Base-by-base conservation (phyloP, 2,113 vertebrate genomes). In the Anser brachyrhynchus region DNA sequence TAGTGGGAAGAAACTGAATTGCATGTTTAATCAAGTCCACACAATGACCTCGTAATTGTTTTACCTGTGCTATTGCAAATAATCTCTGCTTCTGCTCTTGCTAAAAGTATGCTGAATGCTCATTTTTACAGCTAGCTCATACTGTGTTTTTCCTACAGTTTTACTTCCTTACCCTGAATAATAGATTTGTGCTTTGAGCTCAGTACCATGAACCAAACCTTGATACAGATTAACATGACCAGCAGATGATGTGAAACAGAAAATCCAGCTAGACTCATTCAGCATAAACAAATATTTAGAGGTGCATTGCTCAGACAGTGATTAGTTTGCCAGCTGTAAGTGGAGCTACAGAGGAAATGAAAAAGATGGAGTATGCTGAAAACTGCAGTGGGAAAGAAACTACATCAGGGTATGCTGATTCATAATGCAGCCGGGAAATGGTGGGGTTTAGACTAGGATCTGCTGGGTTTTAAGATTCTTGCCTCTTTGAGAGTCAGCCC, bases 271-370 rank as follows among this genome's bases (percentile, higher is more conserved):
- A 80, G 72, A 61, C 44, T 66, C 33, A 43, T 57, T 81, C 80
- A 80, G 57, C 83, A 95, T 23, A 87, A 93, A 92, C 76, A 89
- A 79, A 25, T 92, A 86, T 90, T 92, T 87, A 33, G 76, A 92
- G 86, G 92, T 87, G 92, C 73, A 58, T 21, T 87, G 65, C 90
- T 95, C 66, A 79, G 16, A 21, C 80, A 73, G 51, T 87, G 90
- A 96, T 96, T 87, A 62, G 57, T 89, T 94, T 96, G 89, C 89
- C 80, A 95, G 90, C 86, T 96, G 83, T n/a, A 89, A 66, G 89
- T 71, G 89, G 70, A 89, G 88, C 73, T 95, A n/a, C 46, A 95
- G 85, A 89, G 89, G 93, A 96, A 92, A 96, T 93, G 46, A 94
- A 92, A 95, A 92, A 79, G 35, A 70, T 84, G 33, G 66, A 92